Evolutionary conservation across 2,888 invertebrate genomes (phyloP), one percentile per base, ranked within the genome.

Genomic region (Erpobdella octoculata): DNA sequence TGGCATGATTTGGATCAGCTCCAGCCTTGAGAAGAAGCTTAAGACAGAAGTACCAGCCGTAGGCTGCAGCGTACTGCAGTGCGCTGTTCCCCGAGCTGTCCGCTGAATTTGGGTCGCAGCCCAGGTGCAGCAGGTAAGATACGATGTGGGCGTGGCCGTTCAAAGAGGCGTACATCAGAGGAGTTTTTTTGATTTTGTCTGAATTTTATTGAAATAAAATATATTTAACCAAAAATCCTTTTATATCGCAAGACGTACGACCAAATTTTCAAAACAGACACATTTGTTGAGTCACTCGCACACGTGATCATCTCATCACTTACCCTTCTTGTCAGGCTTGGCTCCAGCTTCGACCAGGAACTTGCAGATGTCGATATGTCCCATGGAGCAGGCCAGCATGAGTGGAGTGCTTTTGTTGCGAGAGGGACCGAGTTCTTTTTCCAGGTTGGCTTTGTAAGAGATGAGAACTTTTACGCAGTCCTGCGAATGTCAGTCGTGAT

Each of bases 1-100:
- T 85, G 18, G 79, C 74, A n/a, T 77, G 78, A 75, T 80, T 81
- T 3, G 82, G 78, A 33, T 80, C 78, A 37, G 84, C 84, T 1
- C 79, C 79, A 25, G 79, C 80, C 74, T 85, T 83, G 21, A 85
- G 78, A 21, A 86, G 79, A 9, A 85, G 75, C 58, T 85, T 81
- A 35, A 85, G 78, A 72, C 82, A 82, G 76, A 83, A 84, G 76
- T 84, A 83, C 85, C 86, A 86, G 25, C 86, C 86, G 77, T 86
- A 86, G 0, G 86, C 86, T 64, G 84, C 83, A 2, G 86, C 86
- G 78, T 86, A 86, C 78, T 86, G 86, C 1, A 85, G 80, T 2
- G 84, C 77, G 0, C 85, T 81, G 78, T 86, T 86, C 2, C 74
- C 85, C 9, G 86, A 86, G 35, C 83, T 82, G 76, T 86, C 86